Base-by-base conservation (phyloP, 2,797 vertebrate genomes). In the Gymnothorax javanicus region DNA sequence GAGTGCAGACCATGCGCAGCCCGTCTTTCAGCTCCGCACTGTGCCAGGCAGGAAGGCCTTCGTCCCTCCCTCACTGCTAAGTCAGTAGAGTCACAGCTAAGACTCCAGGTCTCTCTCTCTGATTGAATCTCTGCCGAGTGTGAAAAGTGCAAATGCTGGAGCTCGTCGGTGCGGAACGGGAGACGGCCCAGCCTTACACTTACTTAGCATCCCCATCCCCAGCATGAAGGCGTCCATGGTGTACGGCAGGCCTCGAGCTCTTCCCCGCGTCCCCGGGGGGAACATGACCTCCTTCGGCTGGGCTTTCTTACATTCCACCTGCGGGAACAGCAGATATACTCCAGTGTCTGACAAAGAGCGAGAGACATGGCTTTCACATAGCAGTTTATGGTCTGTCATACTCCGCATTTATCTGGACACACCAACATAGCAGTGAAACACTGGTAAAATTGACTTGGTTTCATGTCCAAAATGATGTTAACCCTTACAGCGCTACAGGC, bases 251-350 rank as follows among this genome's bases (percentile, higher is more conserved):
- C 97, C 96, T 90, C 97, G 96, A 86, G 97, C 97, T 92, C 97
- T 94, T 90, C 97, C 97, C 94, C 97, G 96, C 50, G 97, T 97
- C 93, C 97, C 97, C 86, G 97, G 97, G 85, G 97, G 97, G 94
- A 97, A 98, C 97, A 97, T 98, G 94, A 98, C 97, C 95, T 98
- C 97, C 93, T 97, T 98, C 88, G 97, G 97, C 93, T 98, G 97
- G 93, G 97, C 97, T 94, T 97, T 98, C 97, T 98, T 97, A 97
- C 97, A 98, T 96, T 98, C 97, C 96, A 97, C 97, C 97, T 97
- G 96, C 95, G 84, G 75, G 90, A 56, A 87, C 8, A 90, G 0
- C 81, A 12, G 5, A 73, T 2, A 8, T 11, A 79, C 33, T 2
- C 20, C 75, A 52, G 75, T 15, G 33, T 59, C 33, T 43, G 33